Evolutionary conservation across 1,140 invertebrate species (phyloP), one percentile per base, ranked within the genome.

Genomic region (Drosophila asahinai): DNA sequence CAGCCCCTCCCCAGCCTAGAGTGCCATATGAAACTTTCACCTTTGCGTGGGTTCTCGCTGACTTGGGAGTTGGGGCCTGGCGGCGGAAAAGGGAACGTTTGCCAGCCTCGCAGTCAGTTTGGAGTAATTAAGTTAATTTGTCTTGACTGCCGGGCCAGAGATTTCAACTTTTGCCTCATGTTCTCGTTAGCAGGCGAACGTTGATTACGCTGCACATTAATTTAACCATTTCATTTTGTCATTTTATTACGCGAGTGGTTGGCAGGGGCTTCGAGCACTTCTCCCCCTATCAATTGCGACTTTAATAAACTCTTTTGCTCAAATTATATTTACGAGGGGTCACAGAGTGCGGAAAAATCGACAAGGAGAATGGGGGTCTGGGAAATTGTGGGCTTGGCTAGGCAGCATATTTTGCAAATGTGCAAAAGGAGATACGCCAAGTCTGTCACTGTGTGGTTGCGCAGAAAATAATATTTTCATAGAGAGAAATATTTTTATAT

Each of bases 341-440:
- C 77, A 75, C 80, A 80, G 58, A 64, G 42, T 70, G 63, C 55
- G 38, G 51, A 61, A 80, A 80, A 70, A 89, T 73, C 58, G 81
- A 68, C 54, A 59, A 25, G 25, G 25, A 47, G 15, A 19, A 17
- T 15, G 25, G 40, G 40, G 33, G 38, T 40, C 17, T 19, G 11
- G 25, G 27, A 12, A 15, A 19, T 12, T 17, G 5, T 36, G 19
- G 22, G 57, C 25, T 62, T 54, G 66, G 47, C 25, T 62, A 59
- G 75, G 42, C 58, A 64, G 25, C 75, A 73, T 81, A 80, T 83
- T 80, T 80, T 45, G 65, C 25, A 49, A 86, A 83, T 86, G 83
- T 80, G 83, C 65, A 43, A 75, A 90, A 78, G 84, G 93, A 93
- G 94, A 92, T 92, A 91, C 93, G 71, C 43, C 40, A 30, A 61